Evolutionary conservation across 1,140 invertebrate species (phyloP).

Genomic region (Magallana gigas): DNA sequence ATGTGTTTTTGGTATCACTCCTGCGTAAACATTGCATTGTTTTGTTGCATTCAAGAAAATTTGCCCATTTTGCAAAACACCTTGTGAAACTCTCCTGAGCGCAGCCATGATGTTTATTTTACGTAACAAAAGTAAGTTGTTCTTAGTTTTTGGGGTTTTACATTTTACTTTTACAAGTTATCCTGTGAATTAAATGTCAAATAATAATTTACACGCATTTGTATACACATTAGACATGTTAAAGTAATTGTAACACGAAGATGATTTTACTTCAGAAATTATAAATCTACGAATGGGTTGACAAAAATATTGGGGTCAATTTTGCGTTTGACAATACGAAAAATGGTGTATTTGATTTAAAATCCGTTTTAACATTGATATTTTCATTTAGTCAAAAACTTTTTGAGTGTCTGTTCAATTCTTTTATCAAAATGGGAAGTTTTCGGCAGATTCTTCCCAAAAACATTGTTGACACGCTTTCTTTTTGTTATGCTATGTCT

Average conservation of each 20-base stretch:
- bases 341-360: neutral
- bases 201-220: too few relatives aligned
- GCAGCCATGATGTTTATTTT: constrained; percentile 3
- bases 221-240: too few relatives aligned
- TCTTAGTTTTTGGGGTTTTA: too few relatives aligned
- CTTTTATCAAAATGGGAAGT: neutral
- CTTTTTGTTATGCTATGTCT: constrained; percentile 44
- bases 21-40: neutral
- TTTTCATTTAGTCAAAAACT: neutral
- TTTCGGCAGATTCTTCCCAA: constrained; percentile 44
- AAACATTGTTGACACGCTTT: constrained; percentile 29
- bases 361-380: neutral
- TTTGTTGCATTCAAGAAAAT: neutral
- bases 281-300: too few relatives aligned
- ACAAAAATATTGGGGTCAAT: neutral
- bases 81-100: neutral
- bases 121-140: neutral
- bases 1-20: neutral
- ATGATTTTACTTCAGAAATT: too few relatives aligned
- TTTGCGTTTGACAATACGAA: neutral
- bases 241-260: too few relatives aligned
- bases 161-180: too few relatives aligned
- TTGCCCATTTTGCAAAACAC: neutral
- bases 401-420: neutral
- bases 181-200: too few relatives aligned